Base-by-base conservation (phyloP, 2,888 invertebrate species). In the Palloptera scutellata region DNA sequence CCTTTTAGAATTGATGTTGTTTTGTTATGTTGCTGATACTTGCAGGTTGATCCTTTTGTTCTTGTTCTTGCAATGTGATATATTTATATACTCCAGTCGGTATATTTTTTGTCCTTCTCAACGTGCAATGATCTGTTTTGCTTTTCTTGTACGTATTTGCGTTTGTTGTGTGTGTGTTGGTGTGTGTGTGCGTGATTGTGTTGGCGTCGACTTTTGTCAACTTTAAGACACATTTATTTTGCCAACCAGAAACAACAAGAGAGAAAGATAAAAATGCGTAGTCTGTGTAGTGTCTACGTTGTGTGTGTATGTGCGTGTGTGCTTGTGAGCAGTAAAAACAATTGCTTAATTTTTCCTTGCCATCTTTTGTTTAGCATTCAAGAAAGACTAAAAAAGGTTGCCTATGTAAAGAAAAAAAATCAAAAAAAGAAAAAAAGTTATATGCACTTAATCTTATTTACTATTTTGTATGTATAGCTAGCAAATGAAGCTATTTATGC, bases 61-160 rank as follows among this genome's bases (percentile, higher is more conserved):
- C 63, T 61, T 48, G 57, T 57, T 13, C 64, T 45, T 52, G 40
- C 15, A 51, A 51, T 51, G 51, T 51, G n/a, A 30, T 30, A 30
- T 30, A 30, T 30, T 30, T 30, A 30, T 30, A 30, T 30, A 30
- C 30, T 30, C 48, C 48, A 13, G 2, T 61, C 48, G 19, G 2
- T 17, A 40, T 30, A 62, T 57, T 61, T 68, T 64, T 69, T 67
- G 67, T 69, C 80, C 80, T 79, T 80, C 78, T 74, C 71, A 72
- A 74, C 77, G 78, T 75, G 74, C 80, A 76, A 76, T 77, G 77
- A 72, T 73, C 75, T 74, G 74, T 13, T 68, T 79, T 78, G 73
- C 76, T 57, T 41, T 45, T 48, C 4, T 13, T 48, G 2, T 15
- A 9, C 15, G n/a, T n/a, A 19, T 13, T 15, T 54, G 17, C 15